Evolutionary conservation across 2,797 vertebrate species (phyloP).

Genomic region (Danio tinwini): DNA sequence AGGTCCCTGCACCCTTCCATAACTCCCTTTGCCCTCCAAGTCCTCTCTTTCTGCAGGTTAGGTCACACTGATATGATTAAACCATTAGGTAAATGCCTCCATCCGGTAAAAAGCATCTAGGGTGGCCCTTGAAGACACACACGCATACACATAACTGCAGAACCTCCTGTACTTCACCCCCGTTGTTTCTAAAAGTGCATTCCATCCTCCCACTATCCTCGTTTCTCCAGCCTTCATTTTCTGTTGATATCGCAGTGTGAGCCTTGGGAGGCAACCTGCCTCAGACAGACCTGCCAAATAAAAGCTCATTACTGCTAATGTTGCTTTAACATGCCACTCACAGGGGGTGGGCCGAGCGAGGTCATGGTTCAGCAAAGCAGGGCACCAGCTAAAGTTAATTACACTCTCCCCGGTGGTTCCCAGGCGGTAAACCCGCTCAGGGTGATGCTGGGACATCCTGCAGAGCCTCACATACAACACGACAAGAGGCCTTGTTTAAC

Average conservation of each 20-base stretch:
- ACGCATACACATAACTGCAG: constrained; percentile 14
- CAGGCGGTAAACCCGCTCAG: constrained; percentile 64
- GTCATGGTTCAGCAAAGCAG: constrained; percentile 70
- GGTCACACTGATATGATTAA: constrained; percentile 32
- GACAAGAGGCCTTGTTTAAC: constrained; percentile 60
- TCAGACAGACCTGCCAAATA: constrained; percentile 72
- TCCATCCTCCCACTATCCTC: constrained; percentile 78
- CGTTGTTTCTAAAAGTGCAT: constrained; percentile 76
- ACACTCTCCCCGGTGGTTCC: constrained; percentile 69
- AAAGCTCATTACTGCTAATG: constrained; percentile 79
- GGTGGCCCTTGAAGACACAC: constrained; percentile 54
- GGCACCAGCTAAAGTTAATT: constrained; percentile 77
- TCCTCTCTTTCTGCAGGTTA: constrained; percentile 55
- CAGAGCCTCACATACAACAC: constrained; percentile 67
- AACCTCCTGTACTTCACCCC: constrained; percentile 18
- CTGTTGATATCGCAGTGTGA: constrained; percentile 17
- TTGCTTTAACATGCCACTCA: constrained; percentile 83
- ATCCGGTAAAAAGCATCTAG: constrained; percentile 13
- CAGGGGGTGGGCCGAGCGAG: constrained; percentile 75
- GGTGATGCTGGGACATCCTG: constrained; percentile 57
- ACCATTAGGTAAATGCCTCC: constrained; percentile 17
- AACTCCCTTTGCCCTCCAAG: constrained; percentile 57
- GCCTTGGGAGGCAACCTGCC: constrained; percentile 41
- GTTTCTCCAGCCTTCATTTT: constrained; percentile 20
- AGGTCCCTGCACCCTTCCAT: constrained; percentile 4